Conservation (phyloP, 2,888 invertebrate genomes). For the Chorisops tibialis region DNA sequence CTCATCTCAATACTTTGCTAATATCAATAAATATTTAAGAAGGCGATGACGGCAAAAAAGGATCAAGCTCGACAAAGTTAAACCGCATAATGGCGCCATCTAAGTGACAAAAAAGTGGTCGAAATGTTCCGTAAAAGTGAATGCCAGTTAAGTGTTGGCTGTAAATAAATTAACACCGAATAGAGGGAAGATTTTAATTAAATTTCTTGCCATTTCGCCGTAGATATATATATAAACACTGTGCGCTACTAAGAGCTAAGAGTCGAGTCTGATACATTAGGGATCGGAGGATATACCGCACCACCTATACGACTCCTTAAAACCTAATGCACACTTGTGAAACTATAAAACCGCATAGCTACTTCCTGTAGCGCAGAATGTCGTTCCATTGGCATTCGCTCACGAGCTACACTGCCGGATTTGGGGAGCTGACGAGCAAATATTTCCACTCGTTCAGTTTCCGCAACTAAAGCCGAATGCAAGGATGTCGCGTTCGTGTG, state of each 20-base stretch:
- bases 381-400: background rate
- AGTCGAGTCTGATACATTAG: background rate
- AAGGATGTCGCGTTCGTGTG: too few relatives aligned
- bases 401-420: background rate
- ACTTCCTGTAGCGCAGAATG: constrained; percentile 13
- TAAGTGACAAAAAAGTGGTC: too few relatives aligned
- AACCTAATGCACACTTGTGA: constrained; percentile 9
- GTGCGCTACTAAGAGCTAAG: background rate
- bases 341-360: constrained; percentile 21
- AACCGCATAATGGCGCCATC: too few relatives aligned
- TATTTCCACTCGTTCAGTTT: background rate
- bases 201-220: constrained; percentile 23
- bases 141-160: constrained; percentile 15
- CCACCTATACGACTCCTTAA: background rate
- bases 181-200: constrained; percentile 21
- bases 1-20: too few relatives aligned
- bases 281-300: background rate
- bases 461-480: too few relatives aligned
- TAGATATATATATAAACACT: background rate
- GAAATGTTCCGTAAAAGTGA: background rate
- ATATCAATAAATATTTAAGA: too few relatives aligned
- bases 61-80: too few relatives aligned
- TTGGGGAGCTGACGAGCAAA: constrained; percentile 2
- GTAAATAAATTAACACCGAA: constrained; percentile 23
- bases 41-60: too few relatives aligned